Evolutionary conservation across 1,140 invertebrate species (phyloP), one percentile per base, ranked within the genome.

Genomic region (Drosophila funebris): DNA sequence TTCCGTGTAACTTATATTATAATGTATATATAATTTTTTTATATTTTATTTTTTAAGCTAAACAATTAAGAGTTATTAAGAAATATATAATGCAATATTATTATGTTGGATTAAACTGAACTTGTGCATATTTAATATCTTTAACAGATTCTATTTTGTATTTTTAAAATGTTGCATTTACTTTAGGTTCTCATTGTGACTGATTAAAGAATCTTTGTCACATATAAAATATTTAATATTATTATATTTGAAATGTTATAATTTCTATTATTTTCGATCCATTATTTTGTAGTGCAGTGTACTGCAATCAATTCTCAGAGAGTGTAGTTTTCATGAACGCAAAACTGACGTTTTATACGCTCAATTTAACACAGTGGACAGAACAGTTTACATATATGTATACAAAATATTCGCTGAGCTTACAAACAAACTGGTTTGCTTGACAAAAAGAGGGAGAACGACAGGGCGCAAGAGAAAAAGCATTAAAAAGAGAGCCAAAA

Each of bases 311-410:
- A 43, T 36, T 64, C 16, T 7, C 50, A 31, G 24, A 53, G 37
- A 62, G 48, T 14, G 3, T 22, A n/a, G 29, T 2, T 33, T 29
- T 22, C 3, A 48, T 16, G 2, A 33, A 29, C 27, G 37, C 9
- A 33, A 16, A 24, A 50, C 1, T 22, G 3, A 13, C 37, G 37
- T 7, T 29, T 41, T 41, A 43, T 24, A 52, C 27, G 66, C 66
- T 61, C 57, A 61, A 61, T 33, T 68, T 16, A 63, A 46, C 31
- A 16, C 43, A 3, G 36, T 8, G 11, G n/a, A 1, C 0, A 36
- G 18, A 52, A 27, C 16, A 27, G 50, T 16, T 50, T 37, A 16
- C 14, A 9, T 1, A 16, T n/a, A 33, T 14, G 1, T 58, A 9
- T 14, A 20, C 2, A 20, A 5, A 4, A 8, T 13, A 27, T 44